These are phyloP conservation scores for Dermatophagoides farinae DNA, from an alignment of 1,140 invertebrate genomes.

Conservation along the genomic window DNA sequence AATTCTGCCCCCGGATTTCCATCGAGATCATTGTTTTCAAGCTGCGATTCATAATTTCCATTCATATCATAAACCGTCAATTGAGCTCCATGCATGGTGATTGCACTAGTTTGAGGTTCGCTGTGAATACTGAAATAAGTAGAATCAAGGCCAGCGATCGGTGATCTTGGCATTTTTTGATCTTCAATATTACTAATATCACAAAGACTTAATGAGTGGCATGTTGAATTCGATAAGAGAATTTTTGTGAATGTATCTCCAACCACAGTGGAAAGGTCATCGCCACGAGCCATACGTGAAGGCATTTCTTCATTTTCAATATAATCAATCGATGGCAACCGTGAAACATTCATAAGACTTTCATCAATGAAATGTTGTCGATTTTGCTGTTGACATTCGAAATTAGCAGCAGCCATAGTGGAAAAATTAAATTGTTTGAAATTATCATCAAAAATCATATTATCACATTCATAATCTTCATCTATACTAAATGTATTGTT, in stretches of 20 bases:
- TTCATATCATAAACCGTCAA: no score
- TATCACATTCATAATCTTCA: background rate
- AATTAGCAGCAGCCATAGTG: background rate
- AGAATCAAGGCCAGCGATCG: background rate
- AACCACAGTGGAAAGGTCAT: background rate
- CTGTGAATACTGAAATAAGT: background rate
- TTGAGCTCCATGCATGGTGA: no score
- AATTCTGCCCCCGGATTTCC: no score
- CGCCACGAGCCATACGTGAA: background rate
- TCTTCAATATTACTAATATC: background rate
- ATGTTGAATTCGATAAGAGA: background rate
- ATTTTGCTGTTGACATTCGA: background rate
- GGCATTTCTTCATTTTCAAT: constrained; percentile 6
- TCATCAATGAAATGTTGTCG: background rate
- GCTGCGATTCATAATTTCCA: no score
- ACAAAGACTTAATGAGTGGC: background rate
- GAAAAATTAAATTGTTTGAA: background rate
- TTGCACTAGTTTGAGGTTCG: background rate
- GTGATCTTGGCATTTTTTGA: background rate
- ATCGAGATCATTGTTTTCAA: no score
- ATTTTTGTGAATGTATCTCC: background rate
- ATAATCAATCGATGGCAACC: background rate
- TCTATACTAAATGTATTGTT: background rate
- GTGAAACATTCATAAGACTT: background rate
- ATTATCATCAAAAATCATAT: background rate